Evolutionary conservation across 2,888 invertebrate genomes (phyloP).

Genomic region (Nysson spinosus): DNA sequence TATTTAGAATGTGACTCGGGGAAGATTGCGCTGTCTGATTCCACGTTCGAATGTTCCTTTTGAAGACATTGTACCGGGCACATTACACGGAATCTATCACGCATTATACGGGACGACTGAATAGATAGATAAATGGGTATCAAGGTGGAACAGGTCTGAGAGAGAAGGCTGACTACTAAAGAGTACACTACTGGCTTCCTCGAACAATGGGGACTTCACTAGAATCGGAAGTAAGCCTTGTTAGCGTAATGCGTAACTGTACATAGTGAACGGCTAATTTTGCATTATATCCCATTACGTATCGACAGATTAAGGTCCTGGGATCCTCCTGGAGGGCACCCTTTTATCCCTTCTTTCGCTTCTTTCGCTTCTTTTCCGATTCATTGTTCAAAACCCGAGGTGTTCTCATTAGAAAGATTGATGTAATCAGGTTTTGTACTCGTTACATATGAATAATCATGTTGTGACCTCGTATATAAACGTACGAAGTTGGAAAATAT

Average conservation of each 20-base stretch:
- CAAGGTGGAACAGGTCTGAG: conserved; percentile 5
- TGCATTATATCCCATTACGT: conserved; percentile 61
- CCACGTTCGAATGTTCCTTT: conserved; percentile 36
- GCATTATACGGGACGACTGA: conserved; percentile 68
- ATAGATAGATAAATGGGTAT: conserved; percentile 72
- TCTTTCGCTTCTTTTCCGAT: conserved; percentile 3
- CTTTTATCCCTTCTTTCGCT: not conserved
- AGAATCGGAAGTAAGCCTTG: conserved; percentile 74
- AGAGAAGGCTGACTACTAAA: conserved; percentile 53
- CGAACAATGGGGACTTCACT: conserved; percentile 69
- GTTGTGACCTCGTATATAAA: too few species aligned
- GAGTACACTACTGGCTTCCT: conserved; percentile 62
- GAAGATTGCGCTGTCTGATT: conserved; percentile 43
- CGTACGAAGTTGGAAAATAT: too few species aligned
- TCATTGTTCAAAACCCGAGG: too few species aligned
- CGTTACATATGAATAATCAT: too few species aligned
- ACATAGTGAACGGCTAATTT: conserved; percentile 71
- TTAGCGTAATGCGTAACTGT: conserved; percentile 75
- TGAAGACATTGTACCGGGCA: conserved; percentile 52
- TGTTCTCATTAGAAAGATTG: too few species aligned
- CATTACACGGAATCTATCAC: conserved; percentile 71
- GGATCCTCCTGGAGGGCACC: conserved; percentile 8
- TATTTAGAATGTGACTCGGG: conserved; percentile 36
- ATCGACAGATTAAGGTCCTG: conserved; percentile 55
- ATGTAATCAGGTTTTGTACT: too few species aligned